phyloP scores from a whole-genome alignment of 2,888 invertebrate species.

The Eilema caniola region DNA sequence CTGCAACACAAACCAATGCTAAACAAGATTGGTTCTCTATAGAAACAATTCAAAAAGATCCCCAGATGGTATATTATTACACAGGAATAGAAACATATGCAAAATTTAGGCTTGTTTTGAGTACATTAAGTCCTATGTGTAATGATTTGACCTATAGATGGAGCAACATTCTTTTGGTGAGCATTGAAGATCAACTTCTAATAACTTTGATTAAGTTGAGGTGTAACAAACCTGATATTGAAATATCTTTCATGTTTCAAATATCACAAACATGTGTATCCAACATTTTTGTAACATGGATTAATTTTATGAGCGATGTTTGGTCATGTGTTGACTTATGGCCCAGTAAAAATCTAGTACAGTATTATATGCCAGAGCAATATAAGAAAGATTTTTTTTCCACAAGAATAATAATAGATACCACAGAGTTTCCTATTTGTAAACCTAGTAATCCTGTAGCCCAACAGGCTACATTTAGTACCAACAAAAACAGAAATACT shows the following conservation, averaged over 20 bases:
- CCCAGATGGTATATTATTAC: background rate
- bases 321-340: conserved; percentile 5
- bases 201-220: conserved; percentile 25
- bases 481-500: conserved; percentile 14
- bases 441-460: conserved; percentile 14
- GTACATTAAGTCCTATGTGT: background rate
- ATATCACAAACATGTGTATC: conserved; percentile 17
- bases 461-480: conserved; percentile 17
- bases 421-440: background rate
- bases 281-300: conserved; percentile 16
- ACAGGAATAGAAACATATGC: conserved; percentile 7
- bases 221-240: conserved; percentile 27
- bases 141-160: background rate
- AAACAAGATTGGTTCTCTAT: too few relatives aligned
- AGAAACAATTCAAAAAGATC: too few relatives aligned
- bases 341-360: conserved; percentile 4
- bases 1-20: too few relatives aligned
- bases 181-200: conserved; percentile 18
- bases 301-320: conserved; percentile 9
- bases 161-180: background rate
- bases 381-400: background rate
- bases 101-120: conserved; percentile 2
- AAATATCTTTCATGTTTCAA: conserved; percentile 25
- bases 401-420: too few relatives aligned
- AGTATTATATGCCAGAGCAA: background rate